Conservation (phyloP, 1,140 invertebrate genomes). For the Rhizoglyphus robini region DNA sequence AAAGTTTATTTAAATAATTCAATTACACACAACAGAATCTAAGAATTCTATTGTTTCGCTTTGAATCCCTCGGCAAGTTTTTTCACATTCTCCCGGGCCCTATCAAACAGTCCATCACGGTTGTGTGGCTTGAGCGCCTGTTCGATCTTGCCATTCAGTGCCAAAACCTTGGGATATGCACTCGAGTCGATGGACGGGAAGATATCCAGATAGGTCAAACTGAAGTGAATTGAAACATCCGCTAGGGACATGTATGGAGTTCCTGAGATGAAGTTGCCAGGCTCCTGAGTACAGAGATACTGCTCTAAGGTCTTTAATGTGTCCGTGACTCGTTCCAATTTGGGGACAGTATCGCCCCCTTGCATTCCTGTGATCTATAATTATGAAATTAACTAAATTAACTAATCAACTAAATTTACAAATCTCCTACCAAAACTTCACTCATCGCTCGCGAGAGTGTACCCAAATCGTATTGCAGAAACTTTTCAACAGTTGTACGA, state of each 20-base stretch:
- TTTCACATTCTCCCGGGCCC: too few species aligned
- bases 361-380: neutral
- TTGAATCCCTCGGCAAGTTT: too few species aligned
- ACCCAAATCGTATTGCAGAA: conserved; percentile 54
- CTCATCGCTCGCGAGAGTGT: conserved; percentile 16
- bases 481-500: conserved; percentile 52
- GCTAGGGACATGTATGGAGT: neutral
- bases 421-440: conserved; percentile 19
- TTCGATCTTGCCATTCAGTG: neutral
- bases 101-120: neutral
- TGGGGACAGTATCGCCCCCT: too few species aligned
- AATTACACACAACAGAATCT: too few species aligned
- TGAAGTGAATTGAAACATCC: neutral
- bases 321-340: neutral
- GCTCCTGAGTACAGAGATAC: neutral
- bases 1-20: too few species aligned
- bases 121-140: neutral
- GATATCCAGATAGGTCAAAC: neutral
- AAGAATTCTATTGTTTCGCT: too few species aligned
- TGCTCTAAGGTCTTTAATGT: conserved; percentile 7
- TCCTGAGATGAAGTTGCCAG: neutral
- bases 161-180: neutral
- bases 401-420: neutral
- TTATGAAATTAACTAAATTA: neutral
- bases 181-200: neutral